Conservation (phyloP, 2,888 invertebrate species). For the Hydrotaea diabolus region DNA sequence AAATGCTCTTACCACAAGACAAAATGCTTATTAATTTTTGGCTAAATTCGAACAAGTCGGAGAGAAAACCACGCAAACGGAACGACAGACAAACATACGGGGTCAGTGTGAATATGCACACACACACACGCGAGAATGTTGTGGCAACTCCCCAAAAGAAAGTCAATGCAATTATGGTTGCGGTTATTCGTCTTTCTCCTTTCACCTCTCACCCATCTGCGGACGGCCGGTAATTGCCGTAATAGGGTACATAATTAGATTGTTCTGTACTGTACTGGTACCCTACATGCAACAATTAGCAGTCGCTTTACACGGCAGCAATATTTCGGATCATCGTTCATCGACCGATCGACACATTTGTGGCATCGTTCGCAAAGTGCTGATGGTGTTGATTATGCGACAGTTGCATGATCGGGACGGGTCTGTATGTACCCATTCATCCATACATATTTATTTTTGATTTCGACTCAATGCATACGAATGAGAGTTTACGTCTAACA, state of each 20-base stretch:
- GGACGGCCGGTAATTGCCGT: slow-evolving; percentile 9
- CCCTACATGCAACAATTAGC: slow-evolving; percentile 69
- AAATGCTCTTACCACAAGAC: slow-evolving; percentile 70
- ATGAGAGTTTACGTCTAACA: too few relatives aligned
- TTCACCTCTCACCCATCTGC: slow-evolving; percentile 7
- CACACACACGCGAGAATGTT: not conserved
- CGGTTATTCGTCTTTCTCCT: not conserved
- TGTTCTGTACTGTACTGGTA: slow-evolving; percentile 10
- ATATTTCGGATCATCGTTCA: not conserved
- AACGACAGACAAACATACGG: not conserved
- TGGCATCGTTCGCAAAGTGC: too few relatives aligned
- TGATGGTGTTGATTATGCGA: slow-evolving; percentile 14
- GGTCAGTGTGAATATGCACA: not conserved
- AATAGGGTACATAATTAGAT: not conserved
- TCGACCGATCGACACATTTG: not conserved
- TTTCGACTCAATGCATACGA: too few relatives aligned
- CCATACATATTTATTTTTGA: too few relatives aligned
- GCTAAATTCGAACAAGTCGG: slow-evolving; percentile 34
- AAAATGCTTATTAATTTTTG: slow-evolving; percentile 53
- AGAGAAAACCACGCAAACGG: slow-evolving; percentile 29
- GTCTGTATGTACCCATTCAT: too few relatives aligned
- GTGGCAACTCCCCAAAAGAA: slow-evolving; percentile 26
- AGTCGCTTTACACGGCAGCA: slow-evolving; percentile 68
- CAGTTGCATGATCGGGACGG: slow-evolving; percentile 48
- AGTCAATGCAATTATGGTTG: slow-evolving; percentile 27